These are phyloP conservation scores for Nothocercus julius DNA, from an alignment of 2,113 vertebrate species.

Conservation along the genomic window DNA sequence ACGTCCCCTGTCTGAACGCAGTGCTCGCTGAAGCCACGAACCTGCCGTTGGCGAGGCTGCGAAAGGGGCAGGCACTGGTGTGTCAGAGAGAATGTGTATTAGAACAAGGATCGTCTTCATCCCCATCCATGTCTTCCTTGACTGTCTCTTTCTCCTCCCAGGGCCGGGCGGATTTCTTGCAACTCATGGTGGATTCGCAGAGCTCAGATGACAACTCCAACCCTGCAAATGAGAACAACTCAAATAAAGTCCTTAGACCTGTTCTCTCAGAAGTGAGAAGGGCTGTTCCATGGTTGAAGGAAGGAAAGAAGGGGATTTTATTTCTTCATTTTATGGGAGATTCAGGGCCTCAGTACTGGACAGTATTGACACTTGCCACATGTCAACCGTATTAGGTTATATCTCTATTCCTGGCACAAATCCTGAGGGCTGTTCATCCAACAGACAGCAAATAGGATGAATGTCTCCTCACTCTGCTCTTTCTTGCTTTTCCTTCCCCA, in stretches of 20 bases:
- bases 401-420: background rate
- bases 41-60: background rate
- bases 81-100: background rate
- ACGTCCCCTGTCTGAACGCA: background rate
- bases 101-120: background rate
- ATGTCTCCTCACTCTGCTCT: background rate
- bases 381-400: background rate
- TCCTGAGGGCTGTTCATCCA: background rate
- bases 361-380: background rate
- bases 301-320: background rate
- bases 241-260: background rate
- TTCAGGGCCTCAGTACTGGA: background rate
- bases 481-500: background rate
- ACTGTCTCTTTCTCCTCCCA: slow-evolving; percentile 27
- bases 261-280: background rate
- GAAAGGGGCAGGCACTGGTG: background rate
- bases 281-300: background rate
- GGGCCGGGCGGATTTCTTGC: slow-evolving; percentile 83
- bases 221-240: background rate
- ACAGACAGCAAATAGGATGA: background rate
- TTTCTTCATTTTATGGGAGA: background rate
- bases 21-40: background rate
- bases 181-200: slow-evolving; percentile 84
- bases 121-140: background rate
- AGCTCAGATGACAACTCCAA: slow-evolving; percentile 22